These are phyloP conservation scores for Apamea anceps DNA, from an alignment of 2,888 invertebrate species.

Conservation along the genomic window DNA sequence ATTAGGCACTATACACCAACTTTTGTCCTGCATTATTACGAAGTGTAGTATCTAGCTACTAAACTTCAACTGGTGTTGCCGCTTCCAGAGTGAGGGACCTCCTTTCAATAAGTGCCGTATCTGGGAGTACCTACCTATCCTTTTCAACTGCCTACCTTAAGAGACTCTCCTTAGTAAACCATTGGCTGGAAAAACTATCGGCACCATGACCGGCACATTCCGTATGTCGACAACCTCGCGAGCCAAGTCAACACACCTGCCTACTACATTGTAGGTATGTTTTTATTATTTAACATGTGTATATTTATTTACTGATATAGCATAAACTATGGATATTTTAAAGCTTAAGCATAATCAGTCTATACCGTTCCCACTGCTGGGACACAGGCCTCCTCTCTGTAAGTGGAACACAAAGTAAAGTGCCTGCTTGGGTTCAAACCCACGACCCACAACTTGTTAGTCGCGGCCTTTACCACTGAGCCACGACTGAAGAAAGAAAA, in stretches of 20 bases:
- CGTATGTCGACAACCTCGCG: neutral
- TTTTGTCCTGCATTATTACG: neutral
- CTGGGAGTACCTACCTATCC: no score
- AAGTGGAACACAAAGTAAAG: no score
- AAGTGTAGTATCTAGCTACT: neutral
- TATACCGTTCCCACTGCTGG: no score
- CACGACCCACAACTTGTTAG: no score
- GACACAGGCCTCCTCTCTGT: no score
- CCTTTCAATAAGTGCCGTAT: neutral
- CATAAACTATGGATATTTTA: neutral
- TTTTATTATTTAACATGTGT: neutral
- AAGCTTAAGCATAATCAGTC: no score
- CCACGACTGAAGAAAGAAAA: no score
- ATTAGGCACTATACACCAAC: neutral
- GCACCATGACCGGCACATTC: neutral
- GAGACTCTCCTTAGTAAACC: neutral
- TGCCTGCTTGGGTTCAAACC: no score
- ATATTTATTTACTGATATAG: neutral
- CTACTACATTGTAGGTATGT: neutral
- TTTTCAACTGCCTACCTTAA: no score
- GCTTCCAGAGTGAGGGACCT: neutral
- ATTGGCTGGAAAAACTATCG: neutral
- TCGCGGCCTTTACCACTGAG: no score
- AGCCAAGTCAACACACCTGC: neutral
- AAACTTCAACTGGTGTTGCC: neutral